These are phyloP conservation scores for Napeogenes inachia DNA, from an alignment of 2,888 invertebrate species.

Conservation along the genomic window DNA sequence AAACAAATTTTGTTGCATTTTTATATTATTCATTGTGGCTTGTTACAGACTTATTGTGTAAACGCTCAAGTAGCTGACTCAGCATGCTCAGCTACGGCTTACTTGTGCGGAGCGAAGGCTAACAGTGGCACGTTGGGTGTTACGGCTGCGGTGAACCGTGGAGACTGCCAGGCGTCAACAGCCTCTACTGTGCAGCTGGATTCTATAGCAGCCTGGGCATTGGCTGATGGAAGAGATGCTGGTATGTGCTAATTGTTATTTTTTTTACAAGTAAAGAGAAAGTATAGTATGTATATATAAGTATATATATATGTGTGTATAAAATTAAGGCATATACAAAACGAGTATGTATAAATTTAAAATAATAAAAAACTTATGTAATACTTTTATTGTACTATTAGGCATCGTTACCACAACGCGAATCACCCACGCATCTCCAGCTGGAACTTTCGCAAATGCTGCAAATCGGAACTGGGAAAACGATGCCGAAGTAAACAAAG, in stretches of 20 bases:
- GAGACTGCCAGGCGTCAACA: slow-evolving; percentile 77
- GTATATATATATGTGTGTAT: too few species aligned
- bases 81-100: slow-evolving; percentile 83
- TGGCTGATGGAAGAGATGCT: slow-evolving; percentile 61
- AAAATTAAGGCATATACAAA: too few species aligned
- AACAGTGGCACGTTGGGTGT: slow-evolving; percentile 83
- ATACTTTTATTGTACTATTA: background rate
- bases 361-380: background rate
- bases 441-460: slow-evolving; percentile 80
- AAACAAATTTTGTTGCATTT: background rate
- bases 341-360: too few species aligned
- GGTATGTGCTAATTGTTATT: slow-evolving; percentile 35
- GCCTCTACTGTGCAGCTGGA: slow-evolving; percentile 73
- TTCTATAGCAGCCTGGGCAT: slow-evolving; percentile 83
- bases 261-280: background rate
- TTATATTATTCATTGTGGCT: background rate
- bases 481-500: slow-evolving; percentile 69
- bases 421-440: slow-evolving; percentile 87
- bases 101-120: slow-evolving; percentile 81
- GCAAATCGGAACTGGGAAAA: slow-evolving; percentile 83
- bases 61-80: slow-evolving; percentile 83
- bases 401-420: slow-evolving; percentile 85
- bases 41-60: slow-evolving; percentile 73
- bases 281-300: too few species aligned
- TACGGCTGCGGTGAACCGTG: slow-evolving; percentile 76